A percentile compares a stretch with the other conserved stretches of the same genome.
Evolutionary conservation across 2,113 vertebrate species (phyloP).

Genomic region (Psophia crepitans): DNA sequence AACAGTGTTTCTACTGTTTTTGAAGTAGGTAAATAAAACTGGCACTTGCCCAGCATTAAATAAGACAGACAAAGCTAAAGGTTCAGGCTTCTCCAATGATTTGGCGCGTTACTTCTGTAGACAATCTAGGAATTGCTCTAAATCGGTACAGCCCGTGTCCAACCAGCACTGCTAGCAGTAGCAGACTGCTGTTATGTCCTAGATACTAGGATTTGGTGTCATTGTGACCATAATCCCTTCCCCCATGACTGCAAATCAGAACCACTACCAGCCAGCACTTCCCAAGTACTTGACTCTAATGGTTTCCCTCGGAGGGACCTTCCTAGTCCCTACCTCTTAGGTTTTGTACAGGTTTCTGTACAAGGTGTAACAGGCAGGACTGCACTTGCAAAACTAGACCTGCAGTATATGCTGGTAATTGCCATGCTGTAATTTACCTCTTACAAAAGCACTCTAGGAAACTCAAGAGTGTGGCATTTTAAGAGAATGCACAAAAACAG

Average conservation of each 20-base stretch:
- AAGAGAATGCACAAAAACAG: not conserved
- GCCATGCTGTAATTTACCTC: not conserved
- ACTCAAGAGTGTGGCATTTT: not conserved
- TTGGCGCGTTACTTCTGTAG: not conserved
- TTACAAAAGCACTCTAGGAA: not conserved
- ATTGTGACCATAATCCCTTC: not conserved
- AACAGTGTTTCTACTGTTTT: not conserved
- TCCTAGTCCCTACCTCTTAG: not conserved
- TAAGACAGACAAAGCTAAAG: not conserved
- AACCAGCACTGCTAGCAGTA: not conserved
- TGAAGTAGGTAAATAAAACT: not conserved
- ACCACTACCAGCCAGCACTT: not conserved
- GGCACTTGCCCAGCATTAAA: no score
- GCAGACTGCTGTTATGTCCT: not conserved
- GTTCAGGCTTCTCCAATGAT: not conserved
- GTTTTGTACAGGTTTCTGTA: not conserved
- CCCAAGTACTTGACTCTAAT: fast-evolving
- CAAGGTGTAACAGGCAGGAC: not conserved
- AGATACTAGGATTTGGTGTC: not conserved
- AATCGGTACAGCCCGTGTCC: not conserved
- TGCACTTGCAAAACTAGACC: not conserved
- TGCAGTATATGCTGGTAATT: not conserved
- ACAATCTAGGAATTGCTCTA: not conserved
- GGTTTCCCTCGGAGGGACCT: not conserved
- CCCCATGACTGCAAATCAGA: not conserved